A percentile compares a stretch with the other conserved stretches of the same genome.
Evolutionary conservation across 2,113 vertebrate species (phyloP).

Genomic region (Ahaetulla prasina): DNA sequence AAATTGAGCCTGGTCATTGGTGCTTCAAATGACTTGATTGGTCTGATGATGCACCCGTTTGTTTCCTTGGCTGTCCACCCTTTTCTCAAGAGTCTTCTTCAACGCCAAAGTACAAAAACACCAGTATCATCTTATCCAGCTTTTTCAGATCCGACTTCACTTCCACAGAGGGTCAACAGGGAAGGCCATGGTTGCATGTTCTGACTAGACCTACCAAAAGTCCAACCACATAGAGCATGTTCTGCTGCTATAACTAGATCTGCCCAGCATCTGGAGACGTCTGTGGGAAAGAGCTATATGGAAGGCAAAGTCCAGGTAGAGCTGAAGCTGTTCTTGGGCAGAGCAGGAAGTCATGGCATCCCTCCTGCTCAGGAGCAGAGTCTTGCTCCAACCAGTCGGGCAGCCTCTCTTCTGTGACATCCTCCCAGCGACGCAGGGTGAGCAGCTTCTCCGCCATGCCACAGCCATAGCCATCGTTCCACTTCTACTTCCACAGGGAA

Average conservation of each 20-base stretch:
- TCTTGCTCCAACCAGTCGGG: conserved; percentile 57
- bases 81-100: neutral
- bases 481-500: conserved; percentile 3
- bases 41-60: neutral
- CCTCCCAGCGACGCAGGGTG: conserved; percentile 77
- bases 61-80: neutral
- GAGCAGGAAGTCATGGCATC: neutral
- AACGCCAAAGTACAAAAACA: neutral
- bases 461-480: conserved; percentile 63
- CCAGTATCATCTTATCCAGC: neutral
- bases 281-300: neutral
- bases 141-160: neutral
- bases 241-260: neutral
- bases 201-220: neutral
- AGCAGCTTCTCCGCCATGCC: conserved; percentile 60
- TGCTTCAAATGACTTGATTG: neutral
- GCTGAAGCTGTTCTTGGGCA: neutral
- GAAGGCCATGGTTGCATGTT: neutral
- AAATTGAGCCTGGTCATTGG: neutral
- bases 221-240: too few relatives aligned
- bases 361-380: conserved; percentile 15
- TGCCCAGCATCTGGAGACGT: neutral
- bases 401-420: conserved; percentile 72
- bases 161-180: neutral
- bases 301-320: neutral